Percentiles rank a stretch among this genome's conserved stretches.
Conservation (phyloP, 2,113 vertebrate species). For the Pachypanchax playfairii region DNA sequence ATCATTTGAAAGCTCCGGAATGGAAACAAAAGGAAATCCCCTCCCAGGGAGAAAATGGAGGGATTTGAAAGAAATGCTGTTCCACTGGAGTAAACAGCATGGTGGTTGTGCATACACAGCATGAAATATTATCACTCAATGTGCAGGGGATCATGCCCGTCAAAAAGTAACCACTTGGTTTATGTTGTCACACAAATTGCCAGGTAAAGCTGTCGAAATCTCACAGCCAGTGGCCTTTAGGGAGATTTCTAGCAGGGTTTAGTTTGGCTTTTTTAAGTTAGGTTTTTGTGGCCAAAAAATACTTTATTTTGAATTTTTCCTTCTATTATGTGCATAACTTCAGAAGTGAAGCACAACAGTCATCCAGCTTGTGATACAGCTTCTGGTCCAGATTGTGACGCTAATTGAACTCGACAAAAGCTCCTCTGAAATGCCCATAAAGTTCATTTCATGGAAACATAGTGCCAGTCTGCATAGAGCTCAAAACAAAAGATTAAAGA, state of each 20-base stretch:
- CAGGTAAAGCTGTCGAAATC: constrained; percentile 70
- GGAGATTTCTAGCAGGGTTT: constrained; percentile 46
- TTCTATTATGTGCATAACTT: constrained; percentile 59
- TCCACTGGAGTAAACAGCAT: constrained; percentile 65
- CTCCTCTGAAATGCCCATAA: constrained; percentile 8
- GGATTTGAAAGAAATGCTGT: constrained; percentile 61
- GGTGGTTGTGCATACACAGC: constrained; percentile 58
- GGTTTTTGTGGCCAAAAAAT: constrained; percentile 19
- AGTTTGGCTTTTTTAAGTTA: constrained; percentile 33
- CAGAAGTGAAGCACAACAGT: constrained; percentile 41
- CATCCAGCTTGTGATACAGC: constrained; percentile 30
- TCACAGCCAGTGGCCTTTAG: constrained; percentile 49
- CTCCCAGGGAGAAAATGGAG: constrained; percentile 66
- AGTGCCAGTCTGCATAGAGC: constrained; percentile 22
- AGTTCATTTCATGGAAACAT: constrained; percentile 28
- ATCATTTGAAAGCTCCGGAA: constrained; percentile 74
- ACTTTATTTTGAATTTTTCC: constrained; percentile 46
- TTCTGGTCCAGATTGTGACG: constrained; percentile 26
- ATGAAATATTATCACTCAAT: constrained; percentile 72
- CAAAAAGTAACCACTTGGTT: constrained; percentile 62
- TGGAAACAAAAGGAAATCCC: constrained; percentile 75
- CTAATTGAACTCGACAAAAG: constrained; percentile 43
- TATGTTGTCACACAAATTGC: constrained; percentile 69
- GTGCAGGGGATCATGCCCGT: constrained; percentile 66
- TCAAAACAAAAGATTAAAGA: constrained; percentile 37